Evolutionary conservation across 2,113 vertebrate species (phyloP).

Genomic region (Toxostoma redivivum): DNA sequence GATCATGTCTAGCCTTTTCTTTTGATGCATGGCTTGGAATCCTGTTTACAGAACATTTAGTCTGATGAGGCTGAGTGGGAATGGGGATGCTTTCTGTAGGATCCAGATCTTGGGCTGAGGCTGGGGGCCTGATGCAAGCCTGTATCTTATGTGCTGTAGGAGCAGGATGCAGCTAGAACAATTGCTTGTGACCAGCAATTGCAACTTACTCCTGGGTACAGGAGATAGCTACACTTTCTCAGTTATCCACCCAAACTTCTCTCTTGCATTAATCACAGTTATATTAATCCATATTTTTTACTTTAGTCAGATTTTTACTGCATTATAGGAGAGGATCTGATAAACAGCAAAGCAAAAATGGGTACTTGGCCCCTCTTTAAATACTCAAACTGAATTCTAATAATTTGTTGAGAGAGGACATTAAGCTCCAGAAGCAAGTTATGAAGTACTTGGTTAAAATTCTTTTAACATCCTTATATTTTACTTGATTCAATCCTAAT

Average conservation of each 20-base stretch:
- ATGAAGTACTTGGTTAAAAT: neutral
- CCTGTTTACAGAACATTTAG: neutral
- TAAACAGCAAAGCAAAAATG: neutral
- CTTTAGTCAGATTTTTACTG: neutral
- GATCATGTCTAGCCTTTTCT: neutral
- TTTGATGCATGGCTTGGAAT: neutral
- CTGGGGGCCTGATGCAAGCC: neutral
- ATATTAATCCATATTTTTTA: neutral
- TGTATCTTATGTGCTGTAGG: accelerated
- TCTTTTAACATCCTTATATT: neutral
- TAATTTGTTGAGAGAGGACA: neutral
- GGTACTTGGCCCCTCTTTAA: neutral
- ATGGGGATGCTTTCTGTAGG: neutral
- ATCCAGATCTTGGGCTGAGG: neutral
- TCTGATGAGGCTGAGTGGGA: neutral
- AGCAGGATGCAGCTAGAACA: neutral
- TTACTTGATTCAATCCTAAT: neutral
- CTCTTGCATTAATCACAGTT: neutral
- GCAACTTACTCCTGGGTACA: neutral
- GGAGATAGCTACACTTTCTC: neutral
- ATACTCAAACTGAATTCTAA: neutral
- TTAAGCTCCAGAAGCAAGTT: neutral
- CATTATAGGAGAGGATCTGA: neutral
- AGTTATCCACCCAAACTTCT: neutral
- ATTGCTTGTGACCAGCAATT: neutral